These are phyloP conservation scores for Drosophila peninsularis DNA, from an alignment of 2,888 invertebrate genomes.

Conservation along the genomic window DNA sequence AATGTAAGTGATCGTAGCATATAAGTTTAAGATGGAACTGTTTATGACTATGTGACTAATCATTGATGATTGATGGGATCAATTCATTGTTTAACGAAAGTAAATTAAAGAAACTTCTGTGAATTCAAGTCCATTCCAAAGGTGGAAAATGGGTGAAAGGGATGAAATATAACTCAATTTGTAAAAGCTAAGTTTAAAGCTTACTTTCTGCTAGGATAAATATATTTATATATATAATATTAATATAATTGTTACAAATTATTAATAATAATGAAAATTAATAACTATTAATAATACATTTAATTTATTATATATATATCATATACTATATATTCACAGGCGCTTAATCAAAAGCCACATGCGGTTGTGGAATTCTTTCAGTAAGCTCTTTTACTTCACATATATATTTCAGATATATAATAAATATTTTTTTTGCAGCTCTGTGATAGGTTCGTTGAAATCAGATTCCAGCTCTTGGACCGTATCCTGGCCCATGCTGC, in stretches of 20 bases:
- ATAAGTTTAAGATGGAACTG: not conserved
- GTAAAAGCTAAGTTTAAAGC: no score
- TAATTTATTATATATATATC: not conserved
- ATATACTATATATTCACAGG: slow-evolving; percentile 48
- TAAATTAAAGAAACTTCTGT: not conserved
- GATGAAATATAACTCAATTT: not conserved
- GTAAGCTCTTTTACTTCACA: slow-evolving; percentile 50
- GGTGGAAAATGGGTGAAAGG: not conserved
- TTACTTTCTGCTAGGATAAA: no score
- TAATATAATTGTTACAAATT: no score
- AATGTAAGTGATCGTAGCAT: slow-evolving; percentile 45
- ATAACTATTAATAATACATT: no score
- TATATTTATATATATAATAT: no score
- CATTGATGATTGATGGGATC: not conserved
- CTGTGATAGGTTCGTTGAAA: slow-evolving; percentile 72
- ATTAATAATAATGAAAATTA: no score
- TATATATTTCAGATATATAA: not conserved
- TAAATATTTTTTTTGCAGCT: slow-evolving; percentile 41
- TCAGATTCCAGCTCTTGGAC: slow-evolving; percentile 51
- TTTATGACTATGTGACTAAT: no score
- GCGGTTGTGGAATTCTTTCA: slow-evolving; percentile 82
- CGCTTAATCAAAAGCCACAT: slow-evolving; percentile 66
- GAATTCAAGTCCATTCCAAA: not conserved
- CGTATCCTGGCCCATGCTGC: slow-evolving; percentile 76
- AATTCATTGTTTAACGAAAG: no score